Conservation (phyloP, 2,888 invertebrate species). For the Laspeyria flexula region DNA sequence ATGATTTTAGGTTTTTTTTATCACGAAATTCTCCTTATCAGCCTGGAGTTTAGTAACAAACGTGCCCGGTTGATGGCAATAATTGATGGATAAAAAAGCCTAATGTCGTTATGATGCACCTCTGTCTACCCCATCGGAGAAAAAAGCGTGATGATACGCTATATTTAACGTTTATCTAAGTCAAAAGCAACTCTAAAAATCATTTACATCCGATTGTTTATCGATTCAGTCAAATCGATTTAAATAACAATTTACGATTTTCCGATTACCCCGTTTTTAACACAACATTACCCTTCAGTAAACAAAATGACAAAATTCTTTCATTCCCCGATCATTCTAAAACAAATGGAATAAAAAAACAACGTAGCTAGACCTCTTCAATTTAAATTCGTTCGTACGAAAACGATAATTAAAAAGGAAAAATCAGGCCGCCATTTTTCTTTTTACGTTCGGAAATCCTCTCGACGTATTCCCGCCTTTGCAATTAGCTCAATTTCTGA, state of each 20-base stretch:
- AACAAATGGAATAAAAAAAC: conserved; percentile 32
- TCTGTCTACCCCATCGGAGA: too few species aligned
- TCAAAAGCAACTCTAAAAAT: too few species aligned
- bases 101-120: too few species aligned
- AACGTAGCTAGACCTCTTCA: conserved; percentile 45
- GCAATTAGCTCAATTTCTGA: conserved; percentile 77
- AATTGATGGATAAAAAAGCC: too few species aligned
- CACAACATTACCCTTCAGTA: conserved; percentile 18
- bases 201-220: background rate
- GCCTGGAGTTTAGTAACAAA: too few species aligned
- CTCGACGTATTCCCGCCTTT: conserved; percentile 54
- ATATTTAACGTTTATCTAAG: too few species aligned
- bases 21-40: too few species aligned
- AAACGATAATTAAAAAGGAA: conserved; percentile 70
- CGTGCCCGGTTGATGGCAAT: too few species aligned
- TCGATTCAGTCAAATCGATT: background rate
- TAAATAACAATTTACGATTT: background rate
- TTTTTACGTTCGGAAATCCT: conserved; percentile 64
- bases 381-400: conserved; percentile 48
- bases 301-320: conserved; percentile 20
- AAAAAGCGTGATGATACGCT: too few species aligned
- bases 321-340: conserved; percentile 24
- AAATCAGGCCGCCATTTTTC: conserved; percentile 60
- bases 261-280: conserved; percentile 3
- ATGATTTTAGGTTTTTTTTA: too few species aligned